Conservation (phyloP, 1,140 invertebrate species). For the Dinothrombium tinctorium region DNA sequence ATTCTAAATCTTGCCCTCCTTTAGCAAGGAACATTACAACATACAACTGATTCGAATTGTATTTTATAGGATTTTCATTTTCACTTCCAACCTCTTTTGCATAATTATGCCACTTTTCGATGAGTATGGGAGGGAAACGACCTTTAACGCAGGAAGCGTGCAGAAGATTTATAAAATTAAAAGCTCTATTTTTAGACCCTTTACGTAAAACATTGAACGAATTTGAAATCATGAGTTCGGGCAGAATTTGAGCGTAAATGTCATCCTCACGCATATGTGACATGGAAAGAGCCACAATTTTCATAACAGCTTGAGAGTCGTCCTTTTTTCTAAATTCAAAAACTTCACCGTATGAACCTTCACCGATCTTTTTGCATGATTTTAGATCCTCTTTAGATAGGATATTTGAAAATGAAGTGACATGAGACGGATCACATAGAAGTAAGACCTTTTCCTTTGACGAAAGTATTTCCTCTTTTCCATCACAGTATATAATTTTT, state of each 20-base stretch:
- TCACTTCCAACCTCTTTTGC: conserved; percentile 1
- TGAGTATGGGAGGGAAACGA: conserved; percentile 39
- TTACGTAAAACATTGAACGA: neutral
- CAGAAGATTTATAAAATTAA: conserved; percentile 29
- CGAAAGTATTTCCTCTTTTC: conserved; percentile 39
- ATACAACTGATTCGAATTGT: conserved; percentile 43
- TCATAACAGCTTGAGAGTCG: conserved; percentile 31
- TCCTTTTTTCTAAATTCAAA: neutral
- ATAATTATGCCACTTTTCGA: conserved; percentile 51
- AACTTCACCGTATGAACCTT: conserved; percentile 11
- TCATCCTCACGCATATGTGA: conserved; percentile 71
- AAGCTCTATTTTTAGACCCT: neutral
- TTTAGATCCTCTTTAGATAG: neutral
- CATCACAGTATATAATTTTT: conserved; percentile 13
- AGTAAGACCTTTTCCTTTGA: conserved; percentile 25
- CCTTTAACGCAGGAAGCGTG: conserved; percentile 22
- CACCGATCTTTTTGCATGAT: conserved; percentile 9
- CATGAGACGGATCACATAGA: conserved; percentile 1
- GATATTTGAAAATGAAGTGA: neutral
- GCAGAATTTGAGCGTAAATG: conserved; percentile 55
- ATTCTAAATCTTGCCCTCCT: conserved; percentile 53
- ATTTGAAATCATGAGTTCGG: conserved; percentile 63
- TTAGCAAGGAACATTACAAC: conserved; percentile 55
- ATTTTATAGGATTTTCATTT: conserved; percentile 25
- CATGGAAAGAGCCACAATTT: conserved; percentile 53